Percentiles rank a stretch among this genome's conserved stretches.
phyloP scores from a whole-genome alignment of 2,113 vertebrate genomes.

The Ailurus styani region DNA sequence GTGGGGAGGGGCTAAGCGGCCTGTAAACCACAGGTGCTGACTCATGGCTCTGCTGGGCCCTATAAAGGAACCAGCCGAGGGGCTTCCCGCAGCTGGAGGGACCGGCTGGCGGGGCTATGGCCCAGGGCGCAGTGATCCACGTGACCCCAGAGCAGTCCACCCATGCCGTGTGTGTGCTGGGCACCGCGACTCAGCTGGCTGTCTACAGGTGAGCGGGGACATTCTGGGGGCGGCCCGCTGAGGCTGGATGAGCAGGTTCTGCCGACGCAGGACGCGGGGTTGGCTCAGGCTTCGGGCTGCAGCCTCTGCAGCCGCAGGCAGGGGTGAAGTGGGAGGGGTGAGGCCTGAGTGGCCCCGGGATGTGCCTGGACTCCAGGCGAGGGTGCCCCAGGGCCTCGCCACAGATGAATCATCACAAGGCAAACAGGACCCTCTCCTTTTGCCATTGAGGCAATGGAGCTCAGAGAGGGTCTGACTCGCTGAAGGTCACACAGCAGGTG shows the following conservation, averaged over 20 bases:
- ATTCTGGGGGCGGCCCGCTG: fast-evolving
- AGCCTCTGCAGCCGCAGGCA: background rate
- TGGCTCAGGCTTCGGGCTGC: background rate
- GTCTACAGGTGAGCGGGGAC: constrained; percentile 59
- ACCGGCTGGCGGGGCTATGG: background rate
- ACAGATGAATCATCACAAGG: background rate
- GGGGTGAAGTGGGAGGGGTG: background rate
- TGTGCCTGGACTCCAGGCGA: background rate
- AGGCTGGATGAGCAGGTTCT: background rate
- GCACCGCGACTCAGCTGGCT: constrained; percentile 42
- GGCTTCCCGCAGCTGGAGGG: background rate
- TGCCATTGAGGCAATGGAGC: background rate
- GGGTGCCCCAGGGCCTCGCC: background rate
- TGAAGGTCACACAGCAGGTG: background rate
- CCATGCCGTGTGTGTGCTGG: constrained; percentile 70
- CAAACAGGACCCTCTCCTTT: background rate
- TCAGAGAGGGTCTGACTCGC: background rate
- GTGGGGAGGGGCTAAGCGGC: background rate
- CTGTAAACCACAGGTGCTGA: constrained; percentile 60
- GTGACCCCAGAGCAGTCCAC: constrained; percentile 42
- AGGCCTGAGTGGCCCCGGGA: background rate
- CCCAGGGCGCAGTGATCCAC: constrained; percentile 39
- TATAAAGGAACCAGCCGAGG: constrained; percentile 29
- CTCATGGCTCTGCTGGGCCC: background rate
- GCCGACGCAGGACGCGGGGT: fast-evolving